Conservation (phyloP, 2,113 vertebrate genomes). For the Blennius ocellaris region DNA sequence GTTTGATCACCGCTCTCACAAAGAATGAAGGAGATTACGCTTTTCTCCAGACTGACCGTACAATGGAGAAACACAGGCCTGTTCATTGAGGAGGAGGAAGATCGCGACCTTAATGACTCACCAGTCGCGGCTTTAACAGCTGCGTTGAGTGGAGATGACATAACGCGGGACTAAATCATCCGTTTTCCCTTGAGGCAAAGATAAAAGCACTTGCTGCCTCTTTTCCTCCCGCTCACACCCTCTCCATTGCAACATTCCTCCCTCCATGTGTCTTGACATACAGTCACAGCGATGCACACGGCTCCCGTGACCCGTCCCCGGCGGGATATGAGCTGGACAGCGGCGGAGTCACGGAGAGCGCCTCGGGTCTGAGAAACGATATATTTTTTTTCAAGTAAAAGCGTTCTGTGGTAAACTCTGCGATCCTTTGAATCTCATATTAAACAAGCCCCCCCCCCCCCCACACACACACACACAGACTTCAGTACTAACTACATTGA, state of each 20-base stretch:
- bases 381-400: conserved; percentile 60
- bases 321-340: conserved; percentile 41
- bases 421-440: conserved; percentile 14
- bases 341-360: conserved; percentile 42
- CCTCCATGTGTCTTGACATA: conserved; percentile 35
- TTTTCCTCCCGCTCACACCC: conserved; percentile 25
- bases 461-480: no score
- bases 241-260: conserved; percentile 9
- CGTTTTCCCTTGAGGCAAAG: conserved; percentile 42
- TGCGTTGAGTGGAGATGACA: conserved; percentile 57
- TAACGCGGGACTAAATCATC: conserved; percentile 48
- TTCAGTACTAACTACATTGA: conserved; percentile 49
- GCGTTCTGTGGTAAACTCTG: conserved; percentile 46
- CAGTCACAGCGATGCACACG: conserved; percentile 13
- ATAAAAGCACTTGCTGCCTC: conserved; percentile 56
- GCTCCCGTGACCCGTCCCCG: conserved; percentile 3
- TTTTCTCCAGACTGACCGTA: not conserved
- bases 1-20: not conserved
- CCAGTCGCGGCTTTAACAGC: conserved; percentile 55
- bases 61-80: conserved; percentile 45
- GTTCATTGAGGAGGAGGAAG: conserved; percentile 51
- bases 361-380: conserved; percentile 11
- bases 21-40: conserved; percentile 7
- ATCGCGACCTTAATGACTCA: conserved; percentile 63
- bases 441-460: conserved; percentile 29